phyloP scores from a whole-genome alignment of 1,140 invertebrate species.

The Pinna nobilis region DNA sequence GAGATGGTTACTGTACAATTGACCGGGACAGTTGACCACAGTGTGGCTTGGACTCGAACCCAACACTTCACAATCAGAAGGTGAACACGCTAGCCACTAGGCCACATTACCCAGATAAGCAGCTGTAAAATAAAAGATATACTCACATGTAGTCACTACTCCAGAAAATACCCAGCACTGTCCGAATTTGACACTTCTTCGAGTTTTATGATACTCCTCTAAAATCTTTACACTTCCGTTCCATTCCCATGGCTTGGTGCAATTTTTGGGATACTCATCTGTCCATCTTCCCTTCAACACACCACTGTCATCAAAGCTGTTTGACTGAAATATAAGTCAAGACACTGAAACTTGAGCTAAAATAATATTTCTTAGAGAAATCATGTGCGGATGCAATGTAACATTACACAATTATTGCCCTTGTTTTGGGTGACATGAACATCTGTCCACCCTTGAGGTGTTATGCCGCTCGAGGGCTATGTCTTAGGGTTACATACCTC shows the following conservation, averaged over 20 bases:
- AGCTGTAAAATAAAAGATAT: neutral
- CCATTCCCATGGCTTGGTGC: slow-evolving; percentile 82
- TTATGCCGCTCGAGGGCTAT: neutral
- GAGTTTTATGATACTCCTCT: slow-evolving; percentile 87
- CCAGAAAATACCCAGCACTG: slow-evolving; percentile 98
- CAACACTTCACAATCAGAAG: too few relatives aligned
- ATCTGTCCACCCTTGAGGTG: neutral
- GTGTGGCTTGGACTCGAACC: too few relatives aligned
- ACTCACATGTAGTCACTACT: slow-evolving; percentile 86
- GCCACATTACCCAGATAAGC: too few relatives aligned
- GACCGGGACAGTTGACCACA: too few relatives aligned
- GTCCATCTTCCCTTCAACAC: slow-evolving; percentile 93
- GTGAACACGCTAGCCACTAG: too few relatives aligned
- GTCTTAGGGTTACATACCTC: neutral
- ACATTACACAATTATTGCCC: neutral
- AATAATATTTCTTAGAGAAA: neutral
- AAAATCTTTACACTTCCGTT: slow-evolving; percentile 90
- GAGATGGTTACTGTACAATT: neutral
- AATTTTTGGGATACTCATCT: slow-evolving; percentile 80
- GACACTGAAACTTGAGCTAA: neutral
- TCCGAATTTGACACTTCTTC: slow-evolving; percentile 92
- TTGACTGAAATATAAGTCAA: slow-evolving; percentile 12
- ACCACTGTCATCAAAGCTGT: slow-evolving; percentile 84
- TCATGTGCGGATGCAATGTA: neutral
- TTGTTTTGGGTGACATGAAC: neutral